Percentiles rank a stretch among this genome's conserved stretches.
Evolutionary conservation across 1,140 invertebrate species (phyloP).

Genomic region (Chrysopa pallens): DNA sequence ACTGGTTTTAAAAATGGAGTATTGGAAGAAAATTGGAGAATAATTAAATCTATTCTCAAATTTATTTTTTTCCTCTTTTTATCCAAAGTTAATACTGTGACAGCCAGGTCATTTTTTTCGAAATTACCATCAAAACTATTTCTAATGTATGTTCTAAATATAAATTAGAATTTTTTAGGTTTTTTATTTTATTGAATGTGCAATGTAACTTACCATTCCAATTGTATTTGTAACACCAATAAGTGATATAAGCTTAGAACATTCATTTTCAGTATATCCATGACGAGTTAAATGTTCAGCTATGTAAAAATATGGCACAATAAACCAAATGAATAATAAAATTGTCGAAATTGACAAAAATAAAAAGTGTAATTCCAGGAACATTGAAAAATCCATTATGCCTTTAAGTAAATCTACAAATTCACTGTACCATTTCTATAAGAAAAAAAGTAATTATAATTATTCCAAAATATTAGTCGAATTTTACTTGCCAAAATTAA

Average conservation of each 20-base stretch:
- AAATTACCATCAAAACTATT: too few relatives aligned
- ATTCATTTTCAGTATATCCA: constrained; percentile 46
- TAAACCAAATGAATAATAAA: constrained; percentile 75
- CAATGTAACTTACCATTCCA: constrained; percentile 50
- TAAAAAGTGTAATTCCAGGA: constrained; percentile 59
- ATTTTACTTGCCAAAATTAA: too few relatives aligned
- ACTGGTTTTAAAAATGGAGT: too few relatives aligned
- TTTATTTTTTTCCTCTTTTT: too few relatives aligned
- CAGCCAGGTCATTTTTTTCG: too few relatives aligned
- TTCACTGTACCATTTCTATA: constrained; percentile 60
- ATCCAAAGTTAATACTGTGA: too few relatives aligned
- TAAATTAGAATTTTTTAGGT: too few relatives aligned
- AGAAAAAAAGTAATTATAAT: constrained; percentile 7
- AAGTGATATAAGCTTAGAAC: constrained; percentile 56
- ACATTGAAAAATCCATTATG: constrained; percentile 64
- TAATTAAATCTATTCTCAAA: too few relatives aligned
- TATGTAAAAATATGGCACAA: constrained; percentile 78
- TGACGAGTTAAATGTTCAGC: constrained; percentile 48
- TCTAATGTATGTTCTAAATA: too few relatives aligned
- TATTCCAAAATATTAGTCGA: not conserved
- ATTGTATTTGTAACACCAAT: constrained; percentile 79
- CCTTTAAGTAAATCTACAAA: constrained; percentile 48
- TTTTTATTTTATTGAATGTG: too few relatives aligned
- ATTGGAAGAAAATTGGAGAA: too few relatives aligned
- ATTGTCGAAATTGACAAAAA: constrained; percentile 68